Conservation (phyloP, 1,140 invertebrate genomes). For the Leptinotarsa defecta region DNA sequence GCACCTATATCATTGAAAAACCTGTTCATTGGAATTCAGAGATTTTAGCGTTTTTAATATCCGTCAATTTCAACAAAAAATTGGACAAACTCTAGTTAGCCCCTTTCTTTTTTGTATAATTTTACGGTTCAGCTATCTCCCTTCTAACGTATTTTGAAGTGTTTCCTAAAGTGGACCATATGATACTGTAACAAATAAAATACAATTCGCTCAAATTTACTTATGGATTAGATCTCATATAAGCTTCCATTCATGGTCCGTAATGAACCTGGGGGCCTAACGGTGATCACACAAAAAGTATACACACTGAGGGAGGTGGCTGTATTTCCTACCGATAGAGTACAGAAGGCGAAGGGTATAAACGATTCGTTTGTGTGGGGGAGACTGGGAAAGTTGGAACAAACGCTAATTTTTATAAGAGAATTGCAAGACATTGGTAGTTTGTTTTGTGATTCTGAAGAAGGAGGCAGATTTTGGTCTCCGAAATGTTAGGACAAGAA, state of each 20-base stretch:
- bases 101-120: neutral
- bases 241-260: conserved; percentile 18
- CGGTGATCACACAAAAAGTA: conserved; percentile 27
- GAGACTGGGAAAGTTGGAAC: neutral
- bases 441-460: too few relatives aligned
- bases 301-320: conserved; percentile 10
- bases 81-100: too few relatives aligned
- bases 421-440: too few relatives aligned
- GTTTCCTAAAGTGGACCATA: conserved; percentile 10
- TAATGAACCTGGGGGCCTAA: conserved; percentile 27
- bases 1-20: too few relatives aligned
- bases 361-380: conserved; percentile 8
- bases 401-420: too few relatives aligned
- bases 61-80: too few relatives aligned
- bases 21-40: too few relatives aligned
- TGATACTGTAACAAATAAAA: conserved; percentile 19
- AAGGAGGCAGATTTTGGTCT: too few relatives aligned
- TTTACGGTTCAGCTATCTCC: neutral
- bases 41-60: too few relatives aligned
- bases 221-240: conserved; percentile 28
- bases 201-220: conserved; percentile 28
- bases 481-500: too few relatives aligned
- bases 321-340: conserved; percentile 6
- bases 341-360: conserved; percentile 2
- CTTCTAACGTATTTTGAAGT: neutral